phyloP scores from a whole-genome alignment of 2,797 vertebrate species.

The Trematomus bernacchii region DNA sequence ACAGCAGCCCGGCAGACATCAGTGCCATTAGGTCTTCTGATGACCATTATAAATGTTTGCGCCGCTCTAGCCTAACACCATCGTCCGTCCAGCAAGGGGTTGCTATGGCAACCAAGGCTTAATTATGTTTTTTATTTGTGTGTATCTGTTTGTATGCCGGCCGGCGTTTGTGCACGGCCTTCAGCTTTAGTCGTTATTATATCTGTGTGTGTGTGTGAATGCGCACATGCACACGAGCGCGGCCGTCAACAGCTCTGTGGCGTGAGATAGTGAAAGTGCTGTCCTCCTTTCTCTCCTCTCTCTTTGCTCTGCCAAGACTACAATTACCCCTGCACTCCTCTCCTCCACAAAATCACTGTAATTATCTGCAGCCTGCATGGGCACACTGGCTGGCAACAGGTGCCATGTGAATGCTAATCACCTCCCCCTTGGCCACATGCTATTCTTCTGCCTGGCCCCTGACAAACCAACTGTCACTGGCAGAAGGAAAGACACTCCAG shows the following conservation, averaged over 20 bases:
- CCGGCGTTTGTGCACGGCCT: slow-evolving; percentile 1
- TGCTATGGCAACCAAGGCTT: slow-evolving; percentile 82
- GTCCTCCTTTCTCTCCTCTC: slow-evolving; percentile 69
- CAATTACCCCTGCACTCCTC: slow-evolving; percentile 85
- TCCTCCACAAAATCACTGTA: slow-evolving; percentile 86
- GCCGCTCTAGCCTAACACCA: slow-evolving; percentile 55
- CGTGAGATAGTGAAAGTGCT: slow-evolving; percentile 70
- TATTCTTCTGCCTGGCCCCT: slow-evolving; percentile 75
- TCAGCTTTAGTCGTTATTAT: slow-evolving; percentile 38
- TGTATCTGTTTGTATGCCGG: slow-evolving; percentile 28
- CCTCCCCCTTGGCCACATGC: slow-evolving; percentile 70
- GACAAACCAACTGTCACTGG: slow-evolving; percentile 77
- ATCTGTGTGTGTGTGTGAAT: slow-evolving; percentile 2
- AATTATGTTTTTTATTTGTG: slow-evolving; percentile 78
- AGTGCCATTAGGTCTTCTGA: slow-evolving; percentile 73
- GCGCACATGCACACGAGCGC: background rate
- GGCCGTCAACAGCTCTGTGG: slow-evolving; percentile 60
- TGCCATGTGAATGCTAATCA: slow-evolving; percentile 85
- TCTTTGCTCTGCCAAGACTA: slow-evolving; percentile 81
- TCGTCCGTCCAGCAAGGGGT: slow-evolving; percentile 72
- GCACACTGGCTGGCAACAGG: slow-evolving; percentile 86
- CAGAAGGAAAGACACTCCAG: slow-evolving; percentile 68
- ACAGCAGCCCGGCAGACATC: slow-evolving; percentile 61
- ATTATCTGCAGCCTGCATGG: slow-evolving; percentile 85
- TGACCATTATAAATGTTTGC: slow-evolving; percentile 79